A percentile compares a stretch with the other conserved stretches of the same genome.
Evolutionary conservation across 2,113 vertebrate species (phyloP).

Genomic region (Delphinus delphis): DNA sequence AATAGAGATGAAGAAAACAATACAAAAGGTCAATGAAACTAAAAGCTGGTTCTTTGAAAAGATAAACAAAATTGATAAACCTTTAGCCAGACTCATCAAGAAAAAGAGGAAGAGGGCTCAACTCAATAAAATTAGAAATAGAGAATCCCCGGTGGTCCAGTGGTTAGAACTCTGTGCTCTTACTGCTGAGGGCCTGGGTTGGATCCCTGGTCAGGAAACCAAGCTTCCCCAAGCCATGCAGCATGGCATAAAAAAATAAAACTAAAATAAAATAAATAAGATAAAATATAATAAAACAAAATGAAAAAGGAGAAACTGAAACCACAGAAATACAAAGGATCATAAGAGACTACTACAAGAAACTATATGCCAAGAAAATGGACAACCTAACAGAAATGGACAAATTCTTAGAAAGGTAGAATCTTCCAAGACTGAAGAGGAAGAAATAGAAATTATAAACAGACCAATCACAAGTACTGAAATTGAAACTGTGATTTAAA

Average conservation of each 20-base stretch:
- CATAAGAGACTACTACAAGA: background rate
- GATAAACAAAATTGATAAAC: background rate
- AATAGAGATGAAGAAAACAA: background rate
- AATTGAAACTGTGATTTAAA: no score
- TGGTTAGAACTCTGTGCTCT: background rate
- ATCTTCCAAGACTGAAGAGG: background rate
- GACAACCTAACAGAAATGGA: background rate
- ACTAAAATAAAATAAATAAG: no score
- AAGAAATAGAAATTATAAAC: background rate
- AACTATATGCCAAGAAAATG: background rate
- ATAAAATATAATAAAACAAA: background rate
- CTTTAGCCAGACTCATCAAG: background rate
- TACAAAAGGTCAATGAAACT: background rate
- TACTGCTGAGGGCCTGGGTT: background rate
- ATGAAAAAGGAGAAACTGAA: background rate
- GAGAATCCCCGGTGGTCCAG: background rate
- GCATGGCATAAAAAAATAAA: no score
- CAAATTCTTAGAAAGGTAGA: background rate
- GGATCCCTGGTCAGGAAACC: background rate
- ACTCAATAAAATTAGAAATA: background rate
- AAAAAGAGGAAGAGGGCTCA: background rate
- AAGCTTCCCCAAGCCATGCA: background rate
- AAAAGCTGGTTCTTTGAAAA: background rate
- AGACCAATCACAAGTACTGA: no score
- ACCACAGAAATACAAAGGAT: background rate